Conservation (phyloP, 2,113 vertebrate genomes). For the Triplophysa siluroides region DNA sequence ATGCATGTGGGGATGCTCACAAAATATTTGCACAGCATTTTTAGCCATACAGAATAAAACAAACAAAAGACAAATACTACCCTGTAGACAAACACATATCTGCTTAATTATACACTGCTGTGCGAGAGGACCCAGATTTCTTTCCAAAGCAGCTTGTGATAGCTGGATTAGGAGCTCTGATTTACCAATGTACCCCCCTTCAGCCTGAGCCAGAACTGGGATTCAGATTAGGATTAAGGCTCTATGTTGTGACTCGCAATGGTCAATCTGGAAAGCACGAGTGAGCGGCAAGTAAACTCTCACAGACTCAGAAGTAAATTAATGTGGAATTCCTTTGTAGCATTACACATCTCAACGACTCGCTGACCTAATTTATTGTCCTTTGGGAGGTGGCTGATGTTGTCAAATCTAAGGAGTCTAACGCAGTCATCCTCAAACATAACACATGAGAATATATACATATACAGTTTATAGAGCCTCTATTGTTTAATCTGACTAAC, state of each 20-base stretch:
- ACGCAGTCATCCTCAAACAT: not conserved
- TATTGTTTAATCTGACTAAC: no score
- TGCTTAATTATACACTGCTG: constrained; percentile 37
- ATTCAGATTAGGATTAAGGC: constrained; percentile 73
- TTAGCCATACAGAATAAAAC: not conserved
- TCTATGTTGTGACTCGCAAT: constrained; percentile 55
- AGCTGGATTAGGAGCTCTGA: constrained; percentile 64
- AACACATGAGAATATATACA: no score
- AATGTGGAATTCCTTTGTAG: constrained; percentile 8
- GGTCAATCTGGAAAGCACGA: constrained; percentile 43
- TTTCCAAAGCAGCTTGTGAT: constrained; percentile 52
- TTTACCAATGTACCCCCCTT: constrained; percentile 66
- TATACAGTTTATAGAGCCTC: not conserved
- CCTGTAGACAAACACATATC: constrained; percentile 18
- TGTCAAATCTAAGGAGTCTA: not conserved
- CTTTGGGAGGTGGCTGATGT: not conserved
- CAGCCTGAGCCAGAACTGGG: constrained; percentile 57
- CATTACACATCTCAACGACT: not conserved
- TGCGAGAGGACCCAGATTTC: constrained; percentile 26
- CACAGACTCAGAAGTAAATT: not conserved
- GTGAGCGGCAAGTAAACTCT: not conserved
- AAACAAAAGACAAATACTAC: constrained; percentile 13
- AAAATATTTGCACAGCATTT: not conserved
- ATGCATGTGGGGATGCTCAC: no score
- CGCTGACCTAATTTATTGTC: constrained; percentile 25